Conservation (phyloP, 2,888 invertebrate species). For the Melipona bicolor region DNA sequence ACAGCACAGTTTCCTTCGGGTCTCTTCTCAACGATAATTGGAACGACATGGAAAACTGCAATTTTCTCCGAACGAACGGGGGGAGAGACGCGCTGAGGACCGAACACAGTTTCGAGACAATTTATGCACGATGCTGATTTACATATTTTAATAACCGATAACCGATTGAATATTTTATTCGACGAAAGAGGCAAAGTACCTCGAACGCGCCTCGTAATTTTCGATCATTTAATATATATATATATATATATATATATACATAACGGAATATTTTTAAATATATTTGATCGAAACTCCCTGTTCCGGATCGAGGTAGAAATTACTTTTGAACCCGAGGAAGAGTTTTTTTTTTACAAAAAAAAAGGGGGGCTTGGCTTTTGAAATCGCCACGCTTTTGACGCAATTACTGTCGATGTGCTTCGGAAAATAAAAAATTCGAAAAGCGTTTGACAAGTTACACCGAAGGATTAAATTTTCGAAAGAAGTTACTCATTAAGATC, state of each 20-base stretch:
- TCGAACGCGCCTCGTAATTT: not conserved
- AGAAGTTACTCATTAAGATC: no score
- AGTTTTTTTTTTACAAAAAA: no score
- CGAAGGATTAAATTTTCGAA: no score
- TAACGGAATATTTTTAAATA: conserved; percentile 2
- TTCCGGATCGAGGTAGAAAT: not conserved
- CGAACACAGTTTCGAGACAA: conserved; percentile 15
- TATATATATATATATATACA: no score
- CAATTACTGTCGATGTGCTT: not conserved
- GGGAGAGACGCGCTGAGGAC: not conserved
- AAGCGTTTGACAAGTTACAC: no score
- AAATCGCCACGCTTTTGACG: not conserved
- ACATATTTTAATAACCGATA: conserved; percentile 29
- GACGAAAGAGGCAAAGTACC: not conserved
- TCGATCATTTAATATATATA: not conserved
- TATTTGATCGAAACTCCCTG: not conserved
- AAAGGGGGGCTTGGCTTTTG: not conserved
- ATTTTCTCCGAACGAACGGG: conserved; percentile 8
- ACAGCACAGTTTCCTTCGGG: conserved; percentile 4
- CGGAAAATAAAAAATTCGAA: not conserved
- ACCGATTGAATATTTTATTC: conserved; percentile 36
- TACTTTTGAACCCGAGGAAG: not conserved
- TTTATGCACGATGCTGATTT: conserved; percentile 21
- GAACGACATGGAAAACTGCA: conserved; percentile 18
- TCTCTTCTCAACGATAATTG: conserved; percentile 37